Percentiles rank a stretch among this genome's conserved stretches.
These are phyloP conservation scores for Shargacucullia verbasci DNA, from an alignment of 2,888 invertebrate species.

Conservation along the genomic window DNA sequence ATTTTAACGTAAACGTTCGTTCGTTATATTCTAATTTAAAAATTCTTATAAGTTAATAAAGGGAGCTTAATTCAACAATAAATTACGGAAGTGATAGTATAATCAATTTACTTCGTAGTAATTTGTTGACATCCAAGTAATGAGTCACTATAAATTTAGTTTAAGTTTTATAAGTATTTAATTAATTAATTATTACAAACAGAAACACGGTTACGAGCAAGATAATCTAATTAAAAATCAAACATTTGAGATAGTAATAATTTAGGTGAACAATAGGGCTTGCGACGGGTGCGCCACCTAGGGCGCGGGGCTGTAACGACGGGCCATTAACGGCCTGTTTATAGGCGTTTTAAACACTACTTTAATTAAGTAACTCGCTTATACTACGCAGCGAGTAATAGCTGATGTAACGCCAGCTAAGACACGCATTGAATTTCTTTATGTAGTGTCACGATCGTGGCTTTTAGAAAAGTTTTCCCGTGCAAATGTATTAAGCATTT, in stretches of 20 bases:
- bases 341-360: constrained; percentile 78
- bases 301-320: constrained; percentile 75
- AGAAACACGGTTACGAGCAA: background rate
- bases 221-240: constrained; percentile 33
- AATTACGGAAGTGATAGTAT: too few species aligned
- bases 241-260: constrained; percentile 28
- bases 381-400: constrained; percentile 28
- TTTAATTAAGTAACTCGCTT: constrained; percentile 79
- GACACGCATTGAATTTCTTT: constrained; percentile 28
- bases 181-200: background rate
- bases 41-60: too few species aligned
- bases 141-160: too few species aligned
- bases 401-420: constrained; percentile 31
- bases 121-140: too few species aligned
- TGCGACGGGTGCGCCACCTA: constrained; percentile 75
- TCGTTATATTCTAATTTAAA: too few species aligned
- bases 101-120: too few species aligned
- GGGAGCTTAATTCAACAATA: too few species aligned
- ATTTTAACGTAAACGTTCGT: too few species aligned
- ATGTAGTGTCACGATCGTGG: constrained; percentile 29
- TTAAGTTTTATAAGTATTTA: too few species aligned
- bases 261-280: constrained; percentile 30
- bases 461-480: background rate
- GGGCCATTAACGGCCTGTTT: constrained; percentile 78
- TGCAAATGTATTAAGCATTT: background rate